phyloP scores from a whole-genome alignment of 2,888 invertebrate species.

The Zaprionus obscuricornis region DNA sequence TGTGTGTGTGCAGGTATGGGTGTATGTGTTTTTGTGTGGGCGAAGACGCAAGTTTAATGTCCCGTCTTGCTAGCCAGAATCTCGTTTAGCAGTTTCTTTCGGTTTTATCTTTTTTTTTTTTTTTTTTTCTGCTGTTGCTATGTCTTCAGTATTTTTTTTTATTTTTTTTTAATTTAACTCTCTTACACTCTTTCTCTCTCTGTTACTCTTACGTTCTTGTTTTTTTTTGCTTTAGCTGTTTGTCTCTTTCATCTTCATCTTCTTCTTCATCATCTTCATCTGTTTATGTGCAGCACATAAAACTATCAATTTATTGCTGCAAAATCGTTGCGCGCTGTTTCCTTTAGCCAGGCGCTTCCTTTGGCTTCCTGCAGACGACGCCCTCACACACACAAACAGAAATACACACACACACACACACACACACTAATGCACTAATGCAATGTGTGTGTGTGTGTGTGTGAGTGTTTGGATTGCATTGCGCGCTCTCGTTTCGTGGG shows the following conservation, averaged over 20 bases:
- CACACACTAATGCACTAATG: constrained; percentile 28
- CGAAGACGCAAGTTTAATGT: constrained; percentile 57
- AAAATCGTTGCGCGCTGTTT: constrained; percentile 78
- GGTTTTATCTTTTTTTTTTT: background rate
- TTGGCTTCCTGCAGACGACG: constrained; percentile 59
- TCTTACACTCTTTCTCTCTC: background rate
- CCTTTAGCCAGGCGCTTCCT: constrained; percentile 70
- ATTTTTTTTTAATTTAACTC: constrained; percentile 6
- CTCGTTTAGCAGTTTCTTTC: constrained; percentile 12
- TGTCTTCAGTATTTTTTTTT: background rate
- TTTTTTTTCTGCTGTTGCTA: constrained; percentile 11
- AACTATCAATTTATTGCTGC: constrained; percentile 78
- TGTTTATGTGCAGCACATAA: constrained; percentile 77
- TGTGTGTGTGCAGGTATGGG: background rate
- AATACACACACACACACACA: constrained; percentile 23
- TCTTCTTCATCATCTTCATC: constrained; percentile 21
- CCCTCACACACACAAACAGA: constrained; percentile 50
- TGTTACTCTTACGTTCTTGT: background rate
- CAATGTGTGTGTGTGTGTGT: constrained; percentile 16
- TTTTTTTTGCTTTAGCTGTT: constrained; percentile 9
- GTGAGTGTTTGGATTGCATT: constrained; percentile 40
- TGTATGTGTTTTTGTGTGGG: constrained; percentile 10
- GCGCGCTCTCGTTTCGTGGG: constrained; percentile 69
- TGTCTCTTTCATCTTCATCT: background rate
- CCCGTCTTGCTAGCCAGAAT: constrained; percentile 29